Evolutionary conservation across 2,888 invertebrate species (phyloP).

Genomic region (Acanthosepion lycidas): DNA sequence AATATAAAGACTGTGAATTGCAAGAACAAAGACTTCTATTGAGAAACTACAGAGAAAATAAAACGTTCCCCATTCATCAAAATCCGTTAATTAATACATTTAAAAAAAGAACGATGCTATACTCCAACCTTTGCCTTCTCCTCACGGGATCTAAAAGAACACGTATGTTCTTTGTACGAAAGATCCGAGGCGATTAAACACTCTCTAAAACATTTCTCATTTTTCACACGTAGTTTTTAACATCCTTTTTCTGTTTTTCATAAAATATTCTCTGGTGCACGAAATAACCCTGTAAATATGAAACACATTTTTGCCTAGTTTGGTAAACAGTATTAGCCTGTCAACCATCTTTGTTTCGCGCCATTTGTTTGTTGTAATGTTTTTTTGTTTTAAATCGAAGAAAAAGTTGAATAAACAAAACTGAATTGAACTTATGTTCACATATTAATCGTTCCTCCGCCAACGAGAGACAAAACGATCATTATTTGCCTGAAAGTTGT

Average conservation of each 20-base stretch:
- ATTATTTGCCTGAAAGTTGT: conserved; percentile 1
- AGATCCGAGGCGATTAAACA: neutral
- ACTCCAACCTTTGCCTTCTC: neutral
- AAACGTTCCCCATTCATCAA: neutral
- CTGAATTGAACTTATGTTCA: neutral
- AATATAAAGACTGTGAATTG: neutral
- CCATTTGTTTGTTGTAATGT: neutral
- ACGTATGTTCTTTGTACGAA: neutral
- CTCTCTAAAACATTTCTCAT: neutral
- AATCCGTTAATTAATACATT: neutral
- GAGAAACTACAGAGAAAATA: neutral
- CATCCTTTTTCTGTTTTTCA: too few relatives aligned
- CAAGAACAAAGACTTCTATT: neutral
- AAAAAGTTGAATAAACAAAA: neutral
- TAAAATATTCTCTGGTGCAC: neutral
- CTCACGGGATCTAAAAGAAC: neutral
- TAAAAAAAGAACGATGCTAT: neutral
- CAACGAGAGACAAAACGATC: neutral
- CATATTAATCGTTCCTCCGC: neutral
- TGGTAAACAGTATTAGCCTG: too few relatives aligned
- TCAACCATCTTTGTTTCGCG: too few relatives aligned
- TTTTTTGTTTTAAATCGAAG: too few relatives aligned
- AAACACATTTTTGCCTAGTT: neutral
- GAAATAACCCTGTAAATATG: neutral
- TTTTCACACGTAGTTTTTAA: too few relatives aligned